phyloP scores from a whole-genome alignment of 2,888 invertebrate species.

The Drosophila kanekoi region DNA sequence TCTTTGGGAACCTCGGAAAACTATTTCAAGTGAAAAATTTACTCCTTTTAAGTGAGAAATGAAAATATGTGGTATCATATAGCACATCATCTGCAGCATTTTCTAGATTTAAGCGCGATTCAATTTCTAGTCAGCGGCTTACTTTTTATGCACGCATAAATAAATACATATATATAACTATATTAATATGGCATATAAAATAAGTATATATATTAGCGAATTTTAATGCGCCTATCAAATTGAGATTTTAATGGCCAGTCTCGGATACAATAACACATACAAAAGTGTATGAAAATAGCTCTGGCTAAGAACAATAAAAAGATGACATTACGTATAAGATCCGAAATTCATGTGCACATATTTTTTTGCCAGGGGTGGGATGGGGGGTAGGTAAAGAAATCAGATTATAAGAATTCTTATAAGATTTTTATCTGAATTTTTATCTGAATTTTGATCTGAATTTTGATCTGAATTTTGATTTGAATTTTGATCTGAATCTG shows the following conservation, averaged over 20 bases:
- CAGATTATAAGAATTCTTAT: background rate
- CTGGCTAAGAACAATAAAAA: background rate
- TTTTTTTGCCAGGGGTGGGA: background rate
- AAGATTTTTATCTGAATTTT: too few relatives aligned
- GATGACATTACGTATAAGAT: slow-evolving; percentile 1
- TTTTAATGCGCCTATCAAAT: slow-evolving; percentile 4
- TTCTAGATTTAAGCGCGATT: background rate
- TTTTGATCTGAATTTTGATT: slow-evolving; percentile 13
- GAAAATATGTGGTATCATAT: slow-evolving; percentile 9
- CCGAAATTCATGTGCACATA: background rate
- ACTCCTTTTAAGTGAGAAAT: too few relatives aligned
- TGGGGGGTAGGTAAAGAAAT: too few relatives aligned
- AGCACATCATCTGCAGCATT: background rate
- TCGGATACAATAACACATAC: slow-evolving; percentile 5
- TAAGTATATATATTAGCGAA: slow-evolving; percentile 5
- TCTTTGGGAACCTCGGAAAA: too few relatives aligned
- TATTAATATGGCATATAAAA: background rate
- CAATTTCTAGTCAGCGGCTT: background rate
- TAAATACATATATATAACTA: background rate
- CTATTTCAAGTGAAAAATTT: too few relatives aligned
- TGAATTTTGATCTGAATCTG: too few relatives aligned
- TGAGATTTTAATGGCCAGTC: background rate
- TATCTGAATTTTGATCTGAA: slow-evolving; percentile 7
- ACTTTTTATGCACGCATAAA: background rate
- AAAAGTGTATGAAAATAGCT: slow-evolving; percentile 23